A percentile compares a stretch with the other conserved stretches of the same genome.
These are phyloP conservation scores for Neelides folsomi DNA, from an alignment of 2,888 invertebrate genomes.

Conservation along the genomic window DNA sequence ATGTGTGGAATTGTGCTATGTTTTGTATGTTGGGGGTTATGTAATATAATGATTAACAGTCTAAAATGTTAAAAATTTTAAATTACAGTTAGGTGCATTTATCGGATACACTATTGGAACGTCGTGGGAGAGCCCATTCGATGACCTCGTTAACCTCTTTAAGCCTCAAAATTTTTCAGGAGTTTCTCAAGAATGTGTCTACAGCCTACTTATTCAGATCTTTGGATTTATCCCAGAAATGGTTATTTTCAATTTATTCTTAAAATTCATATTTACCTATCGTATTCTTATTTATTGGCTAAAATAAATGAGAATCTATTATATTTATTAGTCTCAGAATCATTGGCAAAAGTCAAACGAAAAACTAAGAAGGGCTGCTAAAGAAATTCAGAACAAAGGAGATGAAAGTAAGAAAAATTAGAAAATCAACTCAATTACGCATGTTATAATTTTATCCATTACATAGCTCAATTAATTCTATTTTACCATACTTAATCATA, in stretches of 20 bases:
- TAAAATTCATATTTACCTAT: too few relatives aligned
- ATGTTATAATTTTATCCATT: not conserved
- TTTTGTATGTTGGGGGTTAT: too few relatives aligned
- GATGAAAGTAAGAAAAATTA: conserved; percentile 21
- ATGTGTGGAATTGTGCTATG: too few relatives aligned
- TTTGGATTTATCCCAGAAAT: conserved; percentile 30
- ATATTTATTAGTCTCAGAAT: too few relatives aligned
- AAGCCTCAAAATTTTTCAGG: conserved; percentile 31
- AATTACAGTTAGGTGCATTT: conserved; percentile 26
- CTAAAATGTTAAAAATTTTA: too few relatives aligned
- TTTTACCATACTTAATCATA: too few relatives aligned
- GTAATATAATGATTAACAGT: too few relatives aligned
- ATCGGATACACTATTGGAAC: conserved; percentile 28
- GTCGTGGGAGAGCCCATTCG: conserved; percentile 27
- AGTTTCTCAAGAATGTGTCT: conserved; percentile 23
- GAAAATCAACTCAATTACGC: too few relatives aligned
- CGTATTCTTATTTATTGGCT: too few relatives aligned
- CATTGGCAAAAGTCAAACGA: too few relatives aligned
- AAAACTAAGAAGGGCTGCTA: conserved; percentile 13
- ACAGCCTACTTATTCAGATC: conserved; percentile 26
- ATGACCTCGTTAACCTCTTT: conserved; percentile 25
- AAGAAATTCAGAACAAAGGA: conserved; percentile 27
- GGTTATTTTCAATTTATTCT: conserved; percentile 7
- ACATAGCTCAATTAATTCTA: too few relatives aligned
- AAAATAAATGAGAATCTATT: too few relatives aligned